These are phyloP conservation scores for Temnothorax unifasciatus DNA, from an alignment of 2,888 invertebrate genomes.

Conservation along the genomic window DNA sequence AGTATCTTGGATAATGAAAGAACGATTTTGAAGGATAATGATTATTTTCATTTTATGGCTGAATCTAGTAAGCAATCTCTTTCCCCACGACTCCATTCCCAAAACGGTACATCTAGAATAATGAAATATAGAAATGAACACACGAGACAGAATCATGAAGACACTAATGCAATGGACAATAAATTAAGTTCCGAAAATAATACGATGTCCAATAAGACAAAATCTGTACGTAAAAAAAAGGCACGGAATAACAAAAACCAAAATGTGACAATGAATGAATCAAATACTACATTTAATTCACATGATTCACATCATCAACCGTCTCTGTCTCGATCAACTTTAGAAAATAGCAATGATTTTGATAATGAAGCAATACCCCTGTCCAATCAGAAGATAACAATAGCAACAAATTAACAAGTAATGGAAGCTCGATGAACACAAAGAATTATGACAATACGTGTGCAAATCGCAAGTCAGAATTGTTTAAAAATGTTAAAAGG, in stretches of 20 bases:
- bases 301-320: neutral
- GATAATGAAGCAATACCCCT: neutral
- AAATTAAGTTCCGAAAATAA: neutral
- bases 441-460: neutral
- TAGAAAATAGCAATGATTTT: neutral
- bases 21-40: neutral
- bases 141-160: neutral
- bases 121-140: neutral
- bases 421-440: neutral
- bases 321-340: neutral
- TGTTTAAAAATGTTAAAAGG: constrained; percentile 12
- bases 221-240: neutral
- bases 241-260: neutral
- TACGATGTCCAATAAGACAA: neutral
- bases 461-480: neutral
- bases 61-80: neutral
- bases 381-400: neutral
- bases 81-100: neutral
- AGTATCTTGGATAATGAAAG: neutral
- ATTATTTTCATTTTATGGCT: neutral
- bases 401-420: neutral
- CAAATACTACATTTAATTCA: neutral
- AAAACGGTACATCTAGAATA: neutral
- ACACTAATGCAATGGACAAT: too few species aligned
- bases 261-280: neutral